Percentiles rank a stretch among this genome's conserved stretches.
Evolutionary conservation across 2,888 invertebrate genomes (phyloP).

Genomic region (Mechanitis mazaeus): DNA sequence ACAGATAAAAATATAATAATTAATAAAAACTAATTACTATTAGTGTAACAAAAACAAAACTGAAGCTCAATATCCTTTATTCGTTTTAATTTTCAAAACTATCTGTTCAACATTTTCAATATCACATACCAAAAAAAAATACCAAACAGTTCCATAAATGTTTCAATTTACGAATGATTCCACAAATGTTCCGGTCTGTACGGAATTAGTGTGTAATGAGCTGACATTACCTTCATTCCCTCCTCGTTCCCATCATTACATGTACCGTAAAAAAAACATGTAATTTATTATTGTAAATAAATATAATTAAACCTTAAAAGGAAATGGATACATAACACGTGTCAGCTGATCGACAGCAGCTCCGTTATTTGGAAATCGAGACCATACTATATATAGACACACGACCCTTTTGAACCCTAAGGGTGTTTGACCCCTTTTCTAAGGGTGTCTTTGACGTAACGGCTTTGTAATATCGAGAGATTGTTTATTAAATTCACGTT

Average conservation of each 20-base stretch:
- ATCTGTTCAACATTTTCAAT: too few species aligned
- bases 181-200: conserved; percentile 2
- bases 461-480: conserved; percentile 4
- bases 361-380: conserved; percentile 19
- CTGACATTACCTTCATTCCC: background rate
- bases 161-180: background rate
- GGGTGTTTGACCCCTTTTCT: conserved; percentile 6
- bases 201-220: background rate
- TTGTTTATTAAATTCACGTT: background rate
- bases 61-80: too few species aligned
- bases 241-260: too few species aligned
- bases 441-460: conserved; percentile 7
- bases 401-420: conserved; percentile 5
- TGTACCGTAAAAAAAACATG: too few species aligned
- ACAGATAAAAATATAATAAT: too few species aligned
- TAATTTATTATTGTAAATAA: too few species aligned
- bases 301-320: background rate
- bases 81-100: too few species aligned
- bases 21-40: too few species aligned
- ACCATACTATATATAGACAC: conserved; percentile 14
- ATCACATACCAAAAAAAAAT: background rate
- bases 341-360: conserved; percentile 18
- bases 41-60: too few species aligned
- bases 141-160: background rate
- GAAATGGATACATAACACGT: conserved; percentile 7